Conservation (phyloP, 2,797 vertebrate genomes). For the Micrastur ruficollis region DNA sequence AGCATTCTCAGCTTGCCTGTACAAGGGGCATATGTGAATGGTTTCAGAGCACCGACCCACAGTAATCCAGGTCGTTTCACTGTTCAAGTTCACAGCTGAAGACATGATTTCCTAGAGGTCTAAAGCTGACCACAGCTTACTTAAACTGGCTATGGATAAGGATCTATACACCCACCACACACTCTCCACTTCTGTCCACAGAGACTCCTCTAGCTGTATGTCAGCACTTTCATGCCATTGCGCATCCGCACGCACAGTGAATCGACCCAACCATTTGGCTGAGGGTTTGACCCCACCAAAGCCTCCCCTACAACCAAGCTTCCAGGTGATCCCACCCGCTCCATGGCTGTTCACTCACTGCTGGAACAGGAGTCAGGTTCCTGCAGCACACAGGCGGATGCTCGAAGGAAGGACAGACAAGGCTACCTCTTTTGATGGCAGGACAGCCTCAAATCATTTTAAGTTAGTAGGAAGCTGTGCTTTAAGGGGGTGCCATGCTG, state of each 20-base stretch:
- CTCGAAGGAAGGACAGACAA: background rate
- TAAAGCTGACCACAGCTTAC: background rate
- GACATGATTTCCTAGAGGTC: background rate
- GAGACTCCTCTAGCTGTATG: background rate
- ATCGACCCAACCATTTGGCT: background rate
- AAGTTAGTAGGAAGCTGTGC: background rate
- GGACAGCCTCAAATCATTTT: background rate
- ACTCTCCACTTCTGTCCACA: background rate
- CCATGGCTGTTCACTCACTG: background rate
- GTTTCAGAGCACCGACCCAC: background rate
- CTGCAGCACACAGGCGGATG: fast-evolving
- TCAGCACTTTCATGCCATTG: background rate
- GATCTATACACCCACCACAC: background rate
- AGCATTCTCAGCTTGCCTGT: background rate
- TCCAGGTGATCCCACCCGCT: background rate
- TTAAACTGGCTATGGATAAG: background rate
- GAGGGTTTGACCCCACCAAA: background rate
- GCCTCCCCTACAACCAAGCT: background rate
- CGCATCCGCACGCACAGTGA: background rate
- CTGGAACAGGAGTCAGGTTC: fast-evolving
- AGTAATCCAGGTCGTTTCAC: fast-evolving
- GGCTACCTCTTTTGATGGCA: background rate
- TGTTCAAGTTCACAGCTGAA: background rate
- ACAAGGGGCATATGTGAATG: fast-evolving
- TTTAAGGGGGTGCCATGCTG: background rate